A percentile compares a stretch with the other conserved stretches of the same genome.
Conservation (phyloP, 2,113 vertebrate genomes). For the Lagenorhynchus albirostris region DNA sequence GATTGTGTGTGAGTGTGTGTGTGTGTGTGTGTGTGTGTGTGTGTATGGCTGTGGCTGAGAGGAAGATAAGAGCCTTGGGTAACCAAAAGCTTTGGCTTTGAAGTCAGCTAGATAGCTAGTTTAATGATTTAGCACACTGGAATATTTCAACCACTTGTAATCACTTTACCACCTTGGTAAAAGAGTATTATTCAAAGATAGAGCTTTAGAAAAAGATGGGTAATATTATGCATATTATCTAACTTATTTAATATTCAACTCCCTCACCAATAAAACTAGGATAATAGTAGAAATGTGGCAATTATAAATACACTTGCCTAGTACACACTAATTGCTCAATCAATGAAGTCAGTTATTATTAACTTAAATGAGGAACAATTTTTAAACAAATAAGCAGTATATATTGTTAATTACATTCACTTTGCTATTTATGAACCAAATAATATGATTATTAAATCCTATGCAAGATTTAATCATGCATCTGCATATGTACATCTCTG, state of each 20-base stretch:
- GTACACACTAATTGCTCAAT: not conserved
- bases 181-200: not conserved
- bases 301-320: not conserved
- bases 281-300: not conserved
- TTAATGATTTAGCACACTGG: not conserved
- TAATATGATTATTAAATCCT: conserved; percentile 9
- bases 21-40: not conserved
- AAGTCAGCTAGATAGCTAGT: not conserved
- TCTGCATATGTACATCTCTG: not conserved
- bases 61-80: not conserved
- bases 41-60: not conserved
- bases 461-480: not conserved
- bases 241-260: not conserved
- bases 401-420: conserved; percentile 15
- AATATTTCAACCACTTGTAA: not conserved
- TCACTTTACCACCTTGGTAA: not conserved
- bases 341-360: not conserved
- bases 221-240: not conserved
- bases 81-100: not conserved
- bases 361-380: not conserved
- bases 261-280: not conserved
- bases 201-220: not conserved
- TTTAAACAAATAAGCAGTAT: conserved; percentile 24
- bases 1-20: not conserved
- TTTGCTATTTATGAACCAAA: conserved; percentile 26